Evolutionary conservation across 2,113 vertebrate genomes (phyloP), one percentile per base, ranked within the genome.

Genomic region (Sphaerodactylus townsendi): DNA sequence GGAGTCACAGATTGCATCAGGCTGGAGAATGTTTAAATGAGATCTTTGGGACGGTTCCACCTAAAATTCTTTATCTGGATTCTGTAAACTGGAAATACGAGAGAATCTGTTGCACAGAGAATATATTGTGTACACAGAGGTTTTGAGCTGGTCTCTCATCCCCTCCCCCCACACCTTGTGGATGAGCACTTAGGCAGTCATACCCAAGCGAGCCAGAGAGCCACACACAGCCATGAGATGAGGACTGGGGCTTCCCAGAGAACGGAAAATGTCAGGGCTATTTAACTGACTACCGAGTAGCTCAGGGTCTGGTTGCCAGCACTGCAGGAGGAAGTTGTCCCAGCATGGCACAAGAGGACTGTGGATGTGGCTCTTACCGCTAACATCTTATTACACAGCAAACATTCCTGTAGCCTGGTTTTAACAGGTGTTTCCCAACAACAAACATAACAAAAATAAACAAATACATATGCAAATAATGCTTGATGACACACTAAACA

Each of bases 381-480:
- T 21, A 37, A 33, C 39, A 10, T 65, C 70, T 64, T 65, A n/a
- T 59, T 46, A 30, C 15, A 17, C n/a, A 74, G 21, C 3, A 10
- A 69, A 77, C 64, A 48, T 48, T 62, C 78, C 68, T 70, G 30
- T 25, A 11, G 39, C 56, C 53, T 77, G 33, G 33, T 62, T 78
- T 77, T 33, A 72, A 44, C 11, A 64, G 69, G 41, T 10, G 19
- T 37, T 77, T 77, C 23, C 4, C 48, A 62, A 39, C 37, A 33
- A 30, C 17, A 64, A 71, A 85, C 30, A 19, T 7, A 70, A 46
- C 30, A 68, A 50, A 53, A 37, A 44, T 65, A 19, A 84, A 94
- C 85, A 89, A 95, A 95, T 90, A 91, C 91, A 90, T 95, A 93
- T 91, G 94, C 66, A 50, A 94, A 95, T 93, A 91, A 93, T 83